A percentile compares a stretch with the other conserved stretches of the same genome.
These are phyloP conservation scores for Mactromeris polynyma DNA, from an alignment of 2,888 invertebrate genomes.

Conservation along the genomic window DNA sequence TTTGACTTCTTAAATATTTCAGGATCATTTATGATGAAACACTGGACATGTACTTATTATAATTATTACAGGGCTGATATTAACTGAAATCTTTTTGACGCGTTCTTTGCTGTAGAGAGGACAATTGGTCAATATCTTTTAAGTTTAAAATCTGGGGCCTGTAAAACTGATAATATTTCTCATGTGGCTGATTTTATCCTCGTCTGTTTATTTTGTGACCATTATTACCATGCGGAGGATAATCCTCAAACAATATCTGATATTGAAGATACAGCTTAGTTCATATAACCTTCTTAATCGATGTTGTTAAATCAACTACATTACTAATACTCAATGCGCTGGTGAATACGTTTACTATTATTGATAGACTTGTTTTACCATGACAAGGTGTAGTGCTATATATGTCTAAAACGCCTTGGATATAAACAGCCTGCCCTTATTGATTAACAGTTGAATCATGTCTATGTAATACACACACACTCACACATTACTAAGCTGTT, in stretches of 20 bases:
- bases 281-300: conserved; percentile 13
- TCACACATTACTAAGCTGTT: conserved; percentile 5
- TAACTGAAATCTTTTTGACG: no score
- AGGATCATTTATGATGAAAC: no score
- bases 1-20: no score
- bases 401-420: conserved; percentile 34
- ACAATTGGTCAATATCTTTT: no score
- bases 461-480: conserved; percentile 44
- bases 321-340: conserved; percentile 10
- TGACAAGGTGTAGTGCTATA: conserved; percentile 4
- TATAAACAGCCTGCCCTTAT: conserved; percentile 33
- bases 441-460: conserved; percentile 42
- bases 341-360: neutral
- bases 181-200: neutral
- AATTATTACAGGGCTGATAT: no score
- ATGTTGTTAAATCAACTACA: conserved; percentile 18
- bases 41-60: no score
- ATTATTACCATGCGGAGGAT: conserved; percentile 1
- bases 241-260: neutral
- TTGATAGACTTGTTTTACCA: conserved; percentile 9
- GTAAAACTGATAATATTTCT: neutral
- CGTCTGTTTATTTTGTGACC: neutral
- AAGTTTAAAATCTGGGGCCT: neutral
- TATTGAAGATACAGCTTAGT: conserved; percentile 17
- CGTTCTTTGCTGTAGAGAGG: no score